Percentiles rank a stretch among this genome's conserved stretches.
Conservation (phyloP, 2,797 vertebrate species). For the Ptychadena robeensis region DNA sequence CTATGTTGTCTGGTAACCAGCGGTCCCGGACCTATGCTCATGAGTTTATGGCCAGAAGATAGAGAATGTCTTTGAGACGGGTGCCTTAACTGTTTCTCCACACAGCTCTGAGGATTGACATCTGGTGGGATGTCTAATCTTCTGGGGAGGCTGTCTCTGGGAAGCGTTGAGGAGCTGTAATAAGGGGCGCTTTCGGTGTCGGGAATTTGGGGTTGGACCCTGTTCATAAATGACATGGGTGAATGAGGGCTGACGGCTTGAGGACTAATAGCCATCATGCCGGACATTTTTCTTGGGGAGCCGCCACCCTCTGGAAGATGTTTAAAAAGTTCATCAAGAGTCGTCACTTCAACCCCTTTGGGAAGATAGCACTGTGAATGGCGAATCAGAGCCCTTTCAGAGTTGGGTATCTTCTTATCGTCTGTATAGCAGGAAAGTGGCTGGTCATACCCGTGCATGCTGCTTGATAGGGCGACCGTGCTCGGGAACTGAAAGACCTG, state of each 20-base stretch:
- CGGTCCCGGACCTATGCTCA: constrained; percentile 75
- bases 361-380: constrained; percentile 78
- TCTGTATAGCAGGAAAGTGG: constrained; percentile 68
- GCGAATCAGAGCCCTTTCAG: constrained; percentile 78
- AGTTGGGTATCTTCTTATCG: constrained; percentile 83
- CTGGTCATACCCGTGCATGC: constrained; percentile 71
- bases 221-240: constrained; percentile 72
- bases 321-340: constrained; percentile 86
- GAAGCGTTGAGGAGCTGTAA: constrained; percentile 83
- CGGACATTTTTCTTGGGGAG: constrained; percentile 71
- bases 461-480: constrained; percentile 67
- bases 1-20: constrained; percentile 82
- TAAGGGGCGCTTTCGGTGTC: constrained; percentile 80
- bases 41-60: constrained; percentile 73
- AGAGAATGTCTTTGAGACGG: constrained; percentile 82
- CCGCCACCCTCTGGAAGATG: constrained; percentile 83
- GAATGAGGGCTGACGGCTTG: constrained; percentile 74
- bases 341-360: constrained; percentile 88
- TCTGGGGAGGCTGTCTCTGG: constrained; percentile 83
- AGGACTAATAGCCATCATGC: constrained; percentile 75
- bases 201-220: constrained; percentile 82
- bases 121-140: constrained; percentile 88
- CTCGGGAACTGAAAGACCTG: constrained; percentile 80
- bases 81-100: constrained; percentile 75
- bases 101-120: constrained; percentile 78